Evolutionary conservation across 2,888 invertebrate species (phyloP).

Genomic region (Formica aserva): DNA sequence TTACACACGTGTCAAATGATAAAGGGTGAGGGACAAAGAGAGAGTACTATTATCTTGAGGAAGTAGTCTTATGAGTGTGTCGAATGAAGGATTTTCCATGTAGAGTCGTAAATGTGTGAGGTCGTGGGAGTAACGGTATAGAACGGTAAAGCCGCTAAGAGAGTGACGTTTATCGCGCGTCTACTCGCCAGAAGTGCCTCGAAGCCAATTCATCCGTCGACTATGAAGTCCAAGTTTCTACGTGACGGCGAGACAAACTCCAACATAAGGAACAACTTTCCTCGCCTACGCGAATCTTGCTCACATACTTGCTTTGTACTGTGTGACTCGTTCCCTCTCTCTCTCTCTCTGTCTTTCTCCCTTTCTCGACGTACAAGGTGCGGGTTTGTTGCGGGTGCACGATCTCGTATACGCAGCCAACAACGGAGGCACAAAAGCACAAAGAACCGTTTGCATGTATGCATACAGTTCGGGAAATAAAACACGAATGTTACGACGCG

Average conservation of each 20-base stretch:
- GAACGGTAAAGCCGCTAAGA: slow-evolving; percentile 32
- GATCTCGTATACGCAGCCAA: slow-evolving; percentile 16
- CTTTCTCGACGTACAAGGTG: slow-evolving; percentile 33
- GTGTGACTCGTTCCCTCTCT: slow-evolving; percentile 41
- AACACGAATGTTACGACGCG: slow-evolving; percentile 5
- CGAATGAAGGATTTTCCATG: slow-evolving; percentile 22
- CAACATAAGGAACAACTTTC: slow-evolving; percentile 68
- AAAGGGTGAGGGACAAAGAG: not conserved
- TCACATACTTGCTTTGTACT: slow-evolving; percentile 55
- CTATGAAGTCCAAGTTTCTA: slow-evolving; percentile 68
- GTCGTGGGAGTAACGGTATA: slow-evolving; percentile 41
- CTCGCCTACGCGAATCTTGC: slow-evolving; percentile 67
- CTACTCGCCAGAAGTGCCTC: slow-evolving; percentile 17
- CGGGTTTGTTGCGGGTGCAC: slow-evolving; percentile 10
- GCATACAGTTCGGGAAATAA: slow-evolving; percentile 25
- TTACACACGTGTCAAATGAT: not conserved
- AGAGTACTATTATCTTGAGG: slow-evolving; percentile 1
- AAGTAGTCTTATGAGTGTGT: slow-evolving; percentile 19
- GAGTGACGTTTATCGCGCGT: slow-evolving; percentile 43
- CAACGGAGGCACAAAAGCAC: slow-evolving; percentile 19
- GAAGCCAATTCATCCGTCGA: slow-evolving; percentile 53
- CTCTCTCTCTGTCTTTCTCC: not conserved
- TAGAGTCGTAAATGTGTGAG: not conserved
- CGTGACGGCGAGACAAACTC: slow-evolving; percentile 56
- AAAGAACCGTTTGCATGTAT: slow-evolving; percentile 26